Conservation (phyloP, 2,888 invertebrate species). For the Mechanitis mazaeus region DNA sequence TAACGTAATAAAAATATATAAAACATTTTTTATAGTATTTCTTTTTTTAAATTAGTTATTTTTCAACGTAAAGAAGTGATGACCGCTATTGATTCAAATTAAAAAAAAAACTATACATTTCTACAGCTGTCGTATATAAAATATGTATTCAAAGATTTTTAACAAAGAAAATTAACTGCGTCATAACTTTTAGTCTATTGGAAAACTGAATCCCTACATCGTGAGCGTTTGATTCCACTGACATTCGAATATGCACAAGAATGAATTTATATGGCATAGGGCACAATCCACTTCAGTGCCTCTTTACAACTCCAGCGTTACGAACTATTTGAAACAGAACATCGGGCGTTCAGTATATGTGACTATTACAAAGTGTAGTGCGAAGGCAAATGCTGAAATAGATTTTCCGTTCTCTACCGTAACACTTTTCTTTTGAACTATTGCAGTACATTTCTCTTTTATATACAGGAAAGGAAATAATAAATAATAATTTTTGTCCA, state of each 20-base stretch:
- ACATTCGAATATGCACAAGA: slow-evolving; percentile 33
- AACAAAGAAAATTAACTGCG: slow-evolving; percentile 25
- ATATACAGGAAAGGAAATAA: too few species aligned
- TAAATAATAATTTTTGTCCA: too few species aligned
- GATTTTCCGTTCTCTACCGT: too few species aligned
- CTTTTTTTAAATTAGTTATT: too few species aligned
- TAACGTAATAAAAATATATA: too few species aligned
- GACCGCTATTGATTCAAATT: too few species aligned
- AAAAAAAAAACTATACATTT: too few species aligned
- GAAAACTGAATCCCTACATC: not conserved
- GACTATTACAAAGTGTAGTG: not conserved
- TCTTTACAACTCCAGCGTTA: slow-evolving; percentile 22
- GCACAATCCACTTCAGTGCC: slow-evolving; percentile 20
- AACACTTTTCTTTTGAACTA: not conserved
- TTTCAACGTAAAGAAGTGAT: too few species aligned
- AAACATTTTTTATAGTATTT: too few species aligned
- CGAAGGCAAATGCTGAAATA: too few species aligned
- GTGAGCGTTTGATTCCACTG: slow-evolving; percentile 21
- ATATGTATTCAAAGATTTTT: too few species aligned
- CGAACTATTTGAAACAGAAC: slow-evolving; percentile 12
- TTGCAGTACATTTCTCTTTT: not conserved
- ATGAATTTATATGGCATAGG: slow-evolving; percentile 41
- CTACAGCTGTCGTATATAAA: too few species aligned
- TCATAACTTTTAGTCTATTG: slow-evolving; percentile 24
- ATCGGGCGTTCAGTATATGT: slow-evolving; percentile 5